phyloP scores from a whole-genome alignment of 2,113 vertebrate species.

The Turnix velox region DNA sequence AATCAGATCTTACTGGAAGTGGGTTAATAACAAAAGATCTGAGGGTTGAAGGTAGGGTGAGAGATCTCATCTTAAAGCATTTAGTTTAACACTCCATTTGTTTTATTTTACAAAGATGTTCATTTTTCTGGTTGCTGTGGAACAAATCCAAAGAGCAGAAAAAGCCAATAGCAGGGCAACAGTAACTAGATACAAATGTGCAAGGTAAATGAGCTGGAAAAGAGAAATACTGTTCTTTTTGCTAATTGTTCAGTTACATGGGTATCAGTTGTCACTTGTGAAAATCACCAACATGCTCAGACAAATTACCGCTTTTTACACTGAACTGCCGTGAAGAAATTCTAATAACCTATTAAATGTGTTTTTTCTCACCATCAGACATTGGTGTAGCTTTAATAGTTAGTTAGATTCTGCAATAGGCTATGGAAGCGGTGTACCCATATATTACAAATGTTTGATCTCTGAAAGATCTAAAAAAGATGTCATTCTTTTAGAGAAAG shows the following conservation, averaged over 20 bases:
- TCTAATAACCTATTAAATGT: neutral
- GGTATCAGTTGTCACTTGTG: neutral
- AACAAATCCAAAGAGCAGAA: neutral
- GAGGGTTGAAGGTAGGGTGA: neutral
- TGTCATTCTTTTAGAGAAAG: neutral
- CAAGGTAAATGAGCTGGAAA: neutral
- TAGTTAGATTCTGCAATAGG: neutral
- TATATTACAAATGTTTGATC: neutral
- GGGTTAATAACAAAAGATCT: neutral
- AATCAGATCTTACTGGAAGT: neutral
- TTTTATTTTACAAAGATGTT: neutral
- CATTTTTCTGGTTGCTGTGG: neutral
- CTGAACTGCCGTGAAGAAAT: neutral
- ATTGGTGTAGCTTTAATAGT: neutral
- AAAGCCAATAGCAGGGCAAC: neutral
- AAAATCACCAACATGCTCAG: neutral
- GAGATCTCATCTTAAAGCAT: neutral
- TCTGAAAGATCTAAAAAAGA: neutral
- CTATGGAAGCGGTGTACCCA: neutral
- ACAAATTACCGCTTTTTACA: neutral
- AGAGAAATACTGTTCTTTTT: neutral
- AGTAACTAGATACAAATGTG: neutral
- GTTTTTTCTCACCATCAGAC: rapidly evolving
- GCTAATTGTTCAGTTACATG: neutral
- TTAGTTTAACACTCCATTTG: neutral